Conservation (phyloP, 2,797 vertebrate genomes). For the Crenuchus spilurus region DNA sequence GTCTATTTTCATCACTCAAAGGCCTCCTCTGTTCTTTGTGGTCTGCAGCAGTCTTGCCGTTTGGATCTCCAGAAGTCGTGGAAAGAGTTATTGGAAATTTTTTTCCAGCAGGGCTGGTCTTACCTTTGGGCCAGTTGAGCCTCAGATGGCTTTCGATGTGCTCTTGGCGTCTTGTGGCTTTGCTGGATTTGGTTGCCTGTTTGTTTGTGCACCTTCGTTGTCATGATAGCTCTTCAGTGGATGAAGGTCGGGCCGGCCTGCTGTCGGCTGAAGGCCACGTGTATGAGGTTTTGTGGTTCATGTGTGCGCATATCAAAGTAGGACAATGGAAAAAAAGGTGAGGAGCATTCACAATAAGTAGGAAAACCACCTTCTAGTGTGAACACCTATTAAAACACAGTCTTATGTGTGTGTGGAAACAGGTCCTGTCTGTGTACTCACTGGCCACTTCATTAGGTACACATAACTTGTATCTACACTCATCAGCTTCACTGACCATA, state of each 20-base stretch:
- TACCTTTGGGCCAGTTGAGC: not conserved
- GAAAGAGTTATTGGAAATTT: constrained; percentile 49
- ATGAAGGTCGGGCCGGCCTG: not conserved
- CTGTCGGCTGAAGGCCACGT: constrained; percentile 18
- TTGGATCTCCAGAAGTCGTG: constrained; percentile 41
- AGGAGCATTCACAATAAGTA: constrained; percentile 16
- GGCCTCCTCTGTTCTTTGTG: constrained; percentile 53
- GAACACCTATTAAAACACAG: constrained; percentile 13
- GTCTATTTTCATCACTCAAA: constrained; percentile 51
- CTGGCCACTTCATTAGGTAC: no score
- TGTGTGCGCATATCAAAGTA: constrained; percentile 2
- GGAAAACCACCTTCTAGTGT: constrained; percentile 21
- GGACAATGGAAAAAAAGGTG: not conserved
- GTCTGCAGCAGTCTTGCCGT: constrained; percentile 38
- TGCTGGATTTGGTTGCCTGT: constrained; percentile 30
- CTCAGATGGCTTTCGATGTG: not conserved
- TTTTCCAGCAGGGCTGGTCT: constrained; percentile 26
- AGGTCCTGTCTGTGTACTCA: no score
- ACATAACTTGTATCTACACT: no score
- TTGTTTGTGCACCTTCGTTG: constrained; percentile 23
- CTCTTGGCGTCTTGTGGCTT: not conserved
- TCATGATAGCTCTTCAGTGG: constrained; percentile 16
- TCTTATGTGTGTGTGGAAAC: not conserved
- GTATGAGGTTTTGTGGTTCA: constrained; percentile 30
- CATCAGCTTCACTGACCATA: no score